phyloP scores from a whole-genome alignment of 2,797 vertebrate species.

The Spondyliosoma cantharus region DNA sequence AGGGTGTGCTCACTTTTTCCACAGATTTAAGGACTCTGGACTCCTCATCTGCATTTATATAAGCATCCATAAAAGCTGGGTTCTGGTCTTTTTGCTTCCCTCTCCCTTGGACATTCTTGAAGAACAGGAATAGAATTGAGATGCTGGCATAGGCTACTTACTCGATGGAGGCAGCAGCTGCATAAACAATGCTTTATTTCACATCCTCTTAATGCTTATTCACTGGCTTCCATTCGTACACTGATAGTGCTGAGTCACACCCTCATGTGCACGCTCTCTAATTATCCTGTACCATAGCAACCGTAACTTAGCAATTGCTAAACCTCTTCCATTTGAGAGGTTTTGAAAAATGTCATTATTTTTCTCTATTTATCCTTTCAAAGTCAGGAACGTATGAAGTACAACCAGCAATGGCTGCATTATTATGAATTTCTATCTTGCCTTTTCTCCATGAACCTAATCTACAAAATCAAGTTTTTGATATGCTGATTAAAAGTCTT shows the following conservation, averaged over 20 bases:
- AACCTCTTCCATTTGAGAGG: constrained; percentile 72
- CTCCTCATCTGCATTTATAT: constrained; percentile 79
- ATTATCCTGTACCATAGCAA: constrained; percentile 84
- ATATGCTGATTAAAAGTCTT: constrained; percentile 55
- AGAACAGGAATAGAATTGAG: constrained; percentile 79
- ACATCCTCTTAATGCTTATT: constrained; percentile 81
- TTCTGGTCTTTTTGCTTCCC: constrained; percentile 63
- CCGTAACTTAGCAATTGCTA: constrained; percentile 80
- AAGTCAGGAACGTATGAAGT: constrained; percentile 55
- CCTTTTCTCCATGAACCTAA: constrained; percentile 24
- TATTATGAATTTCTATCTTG: constrained; percentile 39
- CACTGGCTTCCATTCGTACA: constrained; percentile 75
- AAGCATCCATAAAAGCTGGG: constrained; percentile 75
- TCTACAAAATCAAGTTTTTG: constrained; percentile 34
- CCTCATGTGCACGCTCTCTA: constrained; percentile 74
- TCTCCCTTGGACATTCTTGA: constrained; percentile 74
- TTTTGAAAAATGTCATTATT: constrained; percentile 71
- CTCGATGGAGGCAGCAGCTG: constrained; percentile 77
- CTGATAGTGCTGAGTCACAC: constrained; percentile 83
- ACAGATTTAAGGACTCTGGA: constrained; percentile 73
- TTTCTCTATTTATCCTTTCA: constrained; percentile 63
- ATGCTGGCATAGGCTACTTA: constrained; percentile 71
- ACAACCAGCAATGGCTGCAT: constrained; percentile 38
- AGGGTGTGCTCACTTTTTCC: constrained; percentile 62
- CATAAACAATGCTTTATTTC: constrained; percentile 84